A percentile compares a stretch with the other conserved stretches of the same genome.
phyloP scores from a whole-genome alignment of 2,888 invertebrate species.

The Ellobium chinense region DNA sequence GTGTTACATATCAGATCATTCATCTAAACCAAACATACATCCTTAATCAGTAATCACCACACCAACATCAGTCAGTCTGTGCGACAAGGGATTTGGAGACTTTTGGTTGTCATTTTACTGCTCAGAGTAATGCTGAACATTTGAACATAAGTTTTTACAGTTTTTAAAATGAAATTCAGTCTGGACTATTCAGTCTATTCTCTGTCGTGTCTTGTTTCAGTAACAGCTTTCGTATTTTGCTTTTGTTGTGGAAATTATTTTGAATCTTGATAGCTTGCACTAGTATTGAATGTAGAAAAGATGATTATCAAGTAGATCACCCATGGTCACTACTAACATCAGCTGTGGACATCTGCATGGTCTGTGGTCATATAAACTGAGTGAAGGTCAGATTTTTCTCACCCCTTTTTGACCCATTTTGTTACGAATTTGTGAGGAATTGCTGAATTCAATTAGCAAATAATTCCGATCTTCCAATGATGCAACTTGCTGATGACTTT shows the following conservation, averaged over 20 bases:
- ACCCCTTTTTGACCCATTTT: slow-evolving; percentile 12
- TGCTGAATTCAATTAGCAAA: slow-evolving; percentile 46
- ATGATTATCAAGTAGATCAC: not conserved
- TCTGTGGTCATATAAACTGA: not conserved
- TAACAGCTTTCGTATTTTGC: not conserved
- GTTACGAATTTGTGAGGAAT: slow-evolving; percentile 39
- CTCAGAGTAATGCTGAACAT: too few species aligned
- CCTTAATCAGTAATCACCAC: too few species aligned
- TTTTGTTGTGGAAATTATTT: not conserved
- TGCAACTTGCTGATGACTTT: slow-evolving; percentile 50
- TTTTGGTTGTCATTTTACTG: too few species aligned
- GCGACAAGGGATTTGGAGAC: too few species aligned
- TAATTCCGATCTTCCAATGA: slow-evolving; percentile 52
- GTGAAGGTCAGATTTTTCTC: slow-evolving; percentile 2
- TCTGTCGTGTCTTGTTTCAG: slow-evolving; percentile 15
- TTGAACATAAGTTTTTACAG: too few species aligned
- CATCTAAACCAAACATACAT: too few species aligned
- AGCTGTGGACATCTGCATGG: not conserved
- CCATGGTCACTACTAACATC: not conserved
- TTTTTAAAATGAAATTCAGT: too few species aligned
- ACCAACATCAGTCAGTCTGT: too few species aligned
- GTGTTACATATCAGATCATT: too few species aligned
- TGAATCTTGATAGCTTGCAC: not conserved
- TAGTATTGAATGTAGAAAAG: not conserved
- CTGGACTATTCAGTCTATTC: too few species aligned